These are phyloP conservation scores for Parnassius glacialis DNA, from an alignment of 2,888 invertebrate species.

Conservation along the genomic window DNA sequence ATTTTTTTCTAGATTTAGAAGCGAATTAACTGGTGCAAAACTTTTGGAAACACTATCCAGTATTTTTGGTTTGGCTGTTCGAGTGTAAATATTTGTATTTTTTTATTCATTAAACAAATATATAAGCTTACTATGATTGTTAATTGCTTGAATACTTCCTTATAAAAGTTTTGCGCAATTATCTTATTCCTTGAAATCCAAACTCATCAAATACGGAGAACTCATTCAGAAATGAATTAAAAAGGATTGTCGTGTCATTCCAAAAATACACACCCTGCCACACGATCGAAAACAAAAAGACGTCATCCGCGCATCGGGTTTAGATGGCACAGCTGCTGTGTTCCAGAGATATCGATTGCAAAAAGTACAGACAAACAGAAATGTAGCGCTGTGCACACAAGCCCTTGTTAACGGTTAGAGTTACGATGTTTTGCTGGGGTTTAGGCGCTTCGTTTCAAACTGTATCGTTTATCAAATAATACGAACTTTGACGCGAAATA, in stretches of 20 bases:
- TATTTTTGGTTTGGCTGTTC: too few species aligned
- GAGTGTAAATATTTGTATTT: too few species aligned
- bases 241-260: constrained; percentile 20
- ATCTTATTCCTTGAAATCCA: neutral
- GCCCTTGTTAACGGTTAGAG: constrained; percentile 21
- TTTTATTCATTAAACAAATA: too few species aligned
- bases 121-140: too few species aligned
- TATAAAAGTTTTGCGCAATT: too few species aligned
- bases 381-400: constrained; percentile 22
- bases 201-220: neutral
- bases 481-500: too few species aligned
- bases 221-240: constrained; percentile 9
- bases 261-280: constrained; percentile 21
- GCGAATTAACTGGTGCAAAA: too few species aligned
- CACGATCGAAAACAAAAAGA: constrained; percentile 25
- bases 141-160: too few species aligned
- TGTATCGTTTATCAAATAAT: constrained; percentile 1
- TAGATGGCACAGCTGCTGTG: constrained; percentile 57
- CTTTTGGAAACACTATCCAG: too few species aligned
- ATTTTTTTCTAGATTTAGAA: too few species aligned
- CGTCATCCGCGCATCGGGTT: constrained; percentile 26
- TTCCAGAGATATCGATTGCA: constrained; percentile 73
- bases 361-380: constrained; percentile 34
- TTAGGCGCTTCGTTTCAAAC: constrained; percentile 12
- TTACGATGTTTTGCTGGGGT: constrained; percentile 21